A percentile compares a stretch with the other conserved stretches of the same genome.
Evolutionary conservation across 2,797 vertebrate genomes (phyloP).

Genomic region (Lacerta agilis): DNA sequence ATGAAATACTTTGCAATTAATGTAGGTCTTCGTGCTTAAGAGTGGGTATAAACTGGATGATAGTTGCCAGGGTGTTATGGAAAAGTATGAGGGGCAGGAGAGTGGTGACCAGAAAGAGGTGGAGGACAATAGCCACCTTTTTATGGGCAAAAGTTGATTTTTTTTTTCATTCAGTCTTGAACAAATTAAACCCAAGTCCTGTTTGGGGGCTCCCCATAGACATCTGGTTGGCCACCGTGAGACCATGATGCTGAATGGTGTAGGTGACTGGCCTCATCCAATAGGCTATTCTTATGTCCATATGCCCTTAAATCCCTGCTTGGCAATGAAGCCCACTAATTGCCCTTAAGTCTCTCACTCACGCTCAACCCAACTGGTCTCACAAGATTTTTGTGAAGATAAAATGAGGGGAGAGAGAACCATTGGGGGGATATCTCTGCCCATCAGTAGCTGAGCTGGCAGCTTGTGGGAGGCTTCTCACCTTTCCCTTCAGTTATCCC

Average conservation of each 20-base stretch:
- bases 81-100: background rate
- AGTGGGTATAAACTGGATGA: background rate
- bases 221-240: too few species aligned
- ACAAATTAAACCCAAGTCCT: background rate
- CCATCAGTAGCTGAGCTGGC: background rate
- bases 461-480: background rate
- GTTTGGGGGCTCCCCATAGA: too few species aligned
- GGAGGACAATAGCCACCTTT: background rate
- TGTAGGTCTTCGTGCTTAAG: background rate
- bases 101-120: background rate
- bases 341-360: background rate
- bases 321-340: background rate
- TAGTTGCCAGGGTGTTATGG: background rate
- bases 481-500: background rate
- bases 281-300: too few species aligned
- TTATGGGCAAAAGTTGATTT: background rate
- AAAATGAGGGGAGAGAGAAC: too few species aligned
- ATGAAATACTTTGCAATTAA: background rate
- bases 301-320: background rate
- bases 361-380: background rate
- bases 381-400: background rate
- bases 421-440: too few species aligned
- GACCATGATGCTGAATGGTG: too few species aligned
- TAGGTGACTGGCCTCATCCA: too few species aligned
- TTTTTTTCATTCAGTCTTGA: background rate